Base-by-base conservation (phyloP, 2,888 invertebrate species). In the Diplazon laetatorius region DNA sequence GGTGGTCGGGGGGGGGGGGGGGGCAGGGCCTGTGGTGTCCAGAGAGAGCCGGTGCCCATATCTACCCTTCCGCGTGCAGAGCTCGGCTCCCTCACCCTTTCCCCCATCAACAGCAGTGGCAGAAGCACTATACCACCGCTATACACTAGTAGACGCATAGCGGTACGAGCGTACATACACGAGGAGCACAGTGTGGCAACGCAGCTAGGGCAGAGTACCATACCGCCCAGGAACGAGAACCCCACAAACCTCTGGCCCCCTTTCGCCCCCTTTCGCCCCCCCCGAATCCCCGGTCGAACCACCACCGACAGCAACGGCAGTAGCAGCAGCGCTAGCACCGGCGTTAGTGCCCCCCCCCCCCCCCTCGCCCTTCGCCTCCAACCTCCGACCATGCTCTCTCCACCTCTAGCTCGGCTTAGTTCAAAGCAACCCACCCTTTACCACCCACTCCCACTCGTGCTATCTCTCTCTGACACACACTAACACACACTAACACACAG, bases 1-100 rank as follows among this genome's bases (percentile, higher is more conserved):
- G 76, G 89, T 89, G 88, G 90, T 88, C 88, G 87, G 88, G 88
- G 82, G 87, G 87, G 76, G 89, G 88, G 88, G 90, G 88, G 87
- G 87, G 88, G 88, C 82, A 86, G 87, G 30, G 87, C 87, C 86
- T 89, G 87, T 82, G 88, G 87, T 89, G 90, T 88, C 89, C 90
- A 87, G 87, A 78, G 80, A 76, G 73, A 70, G 71, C 73, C 73
- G 73, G 66, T 82, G 78, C 69, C 87, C 86, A 85, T 86, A 87
- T 86, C 87, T 86, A 87, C 87, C 86, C 88, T 87, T 85, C 83
- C 84, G 83, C 76, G 63, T 66, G 70, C 76, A 85, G 82, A 82
- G 81, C 35, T 14, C 81, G 82, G 82, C 83, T 82, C 72, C 68
- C 66, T 37, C 48, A 78, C 84, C 85, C 80, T 66, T 48, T 71